phyloP scores from a whole-genome alignment of 2,797 vertebrate genomes.

The Setipinna tenuifilis region DNA sequence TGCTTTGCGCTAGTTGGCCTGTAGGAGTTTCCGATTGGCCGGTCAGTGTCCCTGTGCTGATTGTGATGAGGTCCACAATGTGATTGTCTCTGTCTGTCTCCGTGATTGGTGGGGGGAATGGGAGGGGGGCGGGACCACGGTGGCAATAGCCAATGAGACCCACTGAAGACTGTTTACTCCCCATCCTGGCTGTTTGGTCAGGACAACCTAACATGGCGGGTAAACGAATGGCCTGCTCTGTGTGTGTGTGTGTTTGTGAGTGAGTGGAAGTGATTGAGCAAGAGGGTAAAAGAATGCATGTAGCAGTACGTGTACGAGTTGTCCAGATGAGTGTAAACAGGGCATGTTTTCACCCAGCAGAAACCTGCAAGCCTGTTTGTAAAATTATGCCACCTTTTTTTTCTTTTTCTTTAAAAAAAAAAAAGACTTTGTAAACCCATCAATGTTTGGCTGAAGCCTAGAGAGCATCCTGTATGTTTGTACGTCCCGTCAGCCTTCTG shows the following conservation, averaged over 20 bases:
- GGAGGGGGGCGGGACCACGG: background rate
- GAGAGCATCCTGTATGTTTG: background rate
- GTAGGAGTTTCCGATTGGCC: conserved; percentile 15
- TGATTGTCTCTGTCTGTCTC: conserved; percentile 39
- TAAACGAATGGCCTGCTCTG: background rate
- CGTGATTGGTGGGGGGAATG: conserved; percentile 23
- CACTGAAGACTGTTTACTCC: conserved; percentile 59
- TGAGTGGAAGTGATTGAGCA: background rate
- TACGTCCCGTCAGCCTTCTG: too few species aligned
- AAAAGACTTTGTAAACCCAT: conserved; percentile 27
- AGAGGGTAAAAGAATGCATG: background rate
- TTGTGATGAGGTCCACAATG: conserved; percentile 41
- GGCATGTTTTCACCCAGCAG: conserved; percentile 13
- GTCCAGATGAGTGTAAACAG: background rate
- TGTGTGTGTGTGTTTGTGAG: background rate
- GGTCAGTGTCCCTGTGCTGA: conserved; percentile 31
- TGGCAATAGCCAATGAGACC: conserved; percentile 32
- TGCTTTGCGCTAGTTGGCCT: conserved; percentile 13
- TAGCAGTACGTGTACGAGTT: background rate
- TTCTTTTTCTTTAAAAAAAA: too few species aligned
- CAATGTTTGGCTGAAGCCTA: background rate
- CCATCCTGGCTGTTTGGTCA: conserved; percentile 24
- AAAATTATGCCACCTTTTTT: background rate
- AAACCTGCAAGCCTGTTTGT: conserved; percentile 20
- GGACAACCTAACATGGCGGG: background rate